Conservation (phyloP, 1,140 invertebrate genomes). For the Pogonus chalceus region DNA sequence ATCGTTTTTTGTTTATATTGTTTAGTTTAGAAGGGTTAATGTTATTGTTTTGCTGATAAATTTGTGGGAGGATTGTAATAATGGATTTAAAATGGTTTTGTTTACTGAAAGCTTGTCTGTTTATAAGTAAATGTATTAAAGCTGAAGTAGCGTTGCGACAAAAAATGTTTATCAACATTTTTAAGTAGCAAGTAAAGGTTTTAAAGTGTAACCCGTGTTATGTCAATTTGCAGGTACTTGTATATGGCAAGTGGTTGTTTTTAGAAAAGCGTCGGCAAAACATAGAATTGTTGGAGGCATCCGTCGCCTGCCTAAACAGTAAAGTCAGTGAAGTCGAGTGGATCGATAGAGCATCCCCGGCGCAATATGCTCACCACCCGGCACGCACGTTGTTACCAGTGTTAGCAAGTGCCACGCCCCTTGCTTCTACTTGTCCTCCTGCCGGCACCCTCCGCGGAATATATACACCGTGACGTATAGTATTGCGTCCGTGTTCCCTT, state of each 20-base stretch:
- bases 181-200: too few relatives aligned
- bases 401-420: too few relatives aligned
- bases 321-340: background rate
- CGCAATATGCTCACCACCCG: background rate
- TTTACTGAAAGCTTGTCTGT: too few relatives aligned
- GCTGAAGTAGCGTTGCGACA: too few relatives aligned
- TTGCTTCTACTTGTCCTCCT: too few relatives aligned
- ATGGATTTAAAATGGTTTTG: too few relatives aligned
- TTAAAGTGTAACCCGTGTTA: background rate
- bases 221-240: background rate
- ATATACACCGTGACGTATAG: background rate
- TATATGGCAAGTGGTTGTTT: background rate
- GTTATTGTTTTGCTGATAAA: too few relatives aligned
- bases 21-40: too few relatives aligned
- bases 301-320: background rate
- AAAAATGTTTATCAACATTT: too few relatives aligned
- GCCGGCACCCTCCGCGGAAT: background rate
- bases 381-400: background rate
- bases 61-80: too few relatives aligned
- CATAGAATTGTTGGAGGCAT: background rate
- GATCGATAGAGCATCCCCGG: constrained; percentile 6
- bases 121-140: too few relatives aligned
- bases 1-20: too few relatives aligned
- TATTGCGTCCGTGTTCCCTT: background rate
- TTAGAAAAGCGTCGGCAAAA: background rate